These are phyloP conservation scores for Folsomia manolachei DNA, from an alignment of 2,888 invertebrate species.

Conservation along the genomic window DNA sequence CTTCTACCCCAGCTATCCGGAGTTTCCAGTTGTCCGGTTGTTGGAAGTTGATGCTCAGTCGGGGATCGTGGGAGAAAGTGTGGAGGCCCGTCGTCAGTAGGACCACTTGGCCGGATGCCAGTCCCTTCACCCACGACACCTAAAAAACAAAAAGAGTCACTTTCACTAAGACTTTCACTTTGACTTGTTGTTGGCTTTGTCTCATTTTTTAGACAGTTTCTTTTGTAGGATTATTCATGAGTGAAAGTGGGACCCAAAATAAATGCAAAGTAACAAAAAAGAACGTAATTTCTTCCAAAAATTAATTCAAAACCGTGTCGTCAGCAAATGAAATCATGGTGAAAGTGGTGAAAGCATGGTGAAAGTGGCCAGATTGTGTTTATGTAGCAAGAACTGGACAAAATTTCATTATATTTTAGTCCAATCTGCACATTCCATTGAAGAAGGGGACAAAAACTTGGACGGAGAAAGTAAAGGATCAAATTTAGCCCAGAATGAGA, in stretches of 20 bases:
- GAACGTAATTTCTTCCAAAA: too few species aligned
- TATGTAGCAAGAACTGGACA: too few species aligned
- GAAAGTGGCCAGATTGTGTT: background rate
- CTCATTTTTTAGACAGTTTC: too few species aligned
- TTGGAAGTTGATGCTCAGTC: slow-evolving; percentile 58
- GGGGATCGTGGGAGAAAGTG: slow-evolving; percentile 54
- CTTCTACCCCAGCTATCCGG: slow-evolving; percentile 57
- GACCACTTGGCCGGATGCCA: slow-evolving; percentile 62
- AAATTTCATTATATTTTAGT: too few species aligned
- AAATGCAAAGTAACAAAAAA: too few species aligned
- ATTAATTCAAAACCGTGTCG: too few species aligned
- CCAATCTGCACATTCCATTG: too few species aligned
- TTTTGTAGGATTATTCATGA: too few species aligned
- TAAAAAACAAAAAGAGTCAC: slow-evolving; percentile 43
- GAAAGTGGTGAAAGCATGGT: background rate
- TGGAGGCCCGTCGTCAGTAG: slow-evolving; percentile 64
- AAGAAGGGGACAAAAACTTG: too few species aligned
- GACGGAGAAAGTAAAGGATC: background rate
- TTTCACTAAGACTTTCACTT: background rate
- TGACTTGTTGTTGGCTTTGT: background rate
- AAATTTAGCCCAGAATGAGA: too few species aligned
- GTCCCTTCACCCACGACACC: slow-evolving; percentile 68
- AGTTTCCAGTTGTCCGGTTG: slow-evolving; percentile 61
- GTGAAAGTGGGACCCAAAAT: too few species aligned
- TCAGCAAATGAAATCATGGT: too few species aligned